phyloP scores from a whole-genome alignment of 2,797 vertebrate species.

The Centroberyx gerrardi region DNA sequence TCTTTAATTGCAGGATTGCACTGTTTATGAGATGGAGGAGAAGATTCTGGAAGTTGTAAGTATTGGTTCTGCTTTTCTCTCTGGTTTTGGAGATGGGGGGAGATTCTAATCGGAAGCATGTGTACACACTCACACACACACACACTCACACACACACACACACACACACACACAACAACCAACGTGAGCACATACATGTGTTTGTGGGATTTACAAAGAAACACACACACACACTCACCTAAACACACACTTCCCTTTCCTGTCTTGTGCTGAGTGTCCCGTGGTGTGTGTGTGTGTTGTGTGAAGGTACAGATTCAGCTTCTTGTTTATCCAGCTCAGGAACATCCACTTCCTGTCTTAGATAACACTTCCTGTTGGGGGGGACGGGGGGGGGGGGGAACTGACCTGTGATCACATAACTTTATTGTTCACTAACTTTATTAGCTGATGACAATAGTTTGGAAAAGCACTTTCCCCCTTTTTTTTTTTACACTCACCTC shows the following conservation, averaged over 20 bases:
- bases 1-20: conserved; percentile 90
- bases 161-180: not conserved
- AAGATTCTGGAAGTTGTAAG: conserved; percentile 96
- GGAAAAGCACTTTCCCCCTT: not conserved
- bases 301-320: not conserved
- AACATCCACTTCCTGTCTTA: conserved; percentile 75
- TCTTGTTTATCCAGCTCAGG: conserved; percentile 72
- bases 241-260: conserved; percentile 60
- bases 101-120: conserved; percentile 16
- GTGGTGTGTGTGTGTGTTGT: conserved; percentile 17
- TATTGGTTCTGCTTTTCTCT: conserved; percentile 44
- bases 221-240: conserved; percentile 1
- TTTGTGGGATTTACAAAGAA: not conserved
- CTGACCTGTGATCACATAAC: too few species aligned
- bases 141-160: conserved; percentile 12
- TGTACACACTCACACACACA: conserved; percentile 26
- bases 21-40: conserved; percentile 94
- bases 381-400: too few species aligned
- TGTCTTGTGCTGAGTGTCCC: conserved; percentile 24
- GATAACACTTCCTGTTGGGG: conserved; percentile 69
- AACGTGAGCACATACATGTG: not conserved
- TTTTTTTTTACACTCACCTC: not conserved
- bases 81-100: conserved; percentile 1
- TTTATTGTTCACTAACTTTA: too few species aligned
- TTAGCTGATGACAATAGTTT: conserved; percentile 9